Base-by-base conservation (phyloP, 2,888 invertebrate species). In the Diachrysia chrysitis region DNA sequence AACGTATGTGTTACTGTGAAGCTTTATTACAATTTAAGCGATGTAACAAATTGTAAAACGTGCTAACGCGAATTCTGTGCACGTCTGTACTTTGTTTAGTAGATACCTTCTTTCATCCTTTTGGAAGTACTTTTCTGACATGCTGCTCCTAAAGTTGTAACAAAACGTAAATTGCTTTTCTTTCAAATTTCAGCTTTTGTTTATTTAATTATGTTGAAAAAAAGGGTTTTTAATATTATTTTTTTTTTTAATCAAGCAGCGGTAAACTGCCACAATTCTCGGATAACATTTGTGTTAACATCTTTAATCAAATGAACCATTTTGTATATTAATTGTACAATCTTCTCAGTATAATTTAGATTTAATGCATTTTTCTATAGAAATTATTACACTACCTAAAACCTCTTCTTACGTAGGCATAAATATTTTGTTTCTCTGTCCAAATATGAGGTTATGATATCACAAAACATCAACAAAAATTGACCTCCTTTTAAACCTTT, bases 11-110 rank as follows among this genome's bases (percentile, higher is more conserved):
- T 93, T 92, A 90, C 92, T 89, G 85, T 81, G 89, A 87, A 92
- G 90, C 90, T 93, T 93, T 93, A 93, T 93, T 93, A 93, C 93
- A 93, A 93, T 94, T 93, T 93, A 93, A 93, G 92, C 89, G 90
- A 90, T 92, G 92, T 92, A 91, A 94, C 93, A 93, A 94, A 94
- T 94, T 93, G 93, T 94, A 91, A 93, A 92, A 92, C 90, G 90
- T 87, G 90, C 89, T 86, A 89, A 91, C 89, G 88, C 79, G 90
- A 88, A 94, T 93, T 94, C 93, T 81, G 86, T 83, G 87, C 93
- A 93, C 93, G 93, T 92, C 84, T 85, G 85, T 90, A 89, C 88
- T 92, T 89, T 90, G 90, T 92, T 91, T 89, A 51, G 48, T 51
- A 51, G 87, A 85, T 86, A 87, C 89, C 83, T 89, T 88, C 89